Conservation (phyloP, 2,888 invertebrate genomes). For the Cantharis nigra region DNA sequence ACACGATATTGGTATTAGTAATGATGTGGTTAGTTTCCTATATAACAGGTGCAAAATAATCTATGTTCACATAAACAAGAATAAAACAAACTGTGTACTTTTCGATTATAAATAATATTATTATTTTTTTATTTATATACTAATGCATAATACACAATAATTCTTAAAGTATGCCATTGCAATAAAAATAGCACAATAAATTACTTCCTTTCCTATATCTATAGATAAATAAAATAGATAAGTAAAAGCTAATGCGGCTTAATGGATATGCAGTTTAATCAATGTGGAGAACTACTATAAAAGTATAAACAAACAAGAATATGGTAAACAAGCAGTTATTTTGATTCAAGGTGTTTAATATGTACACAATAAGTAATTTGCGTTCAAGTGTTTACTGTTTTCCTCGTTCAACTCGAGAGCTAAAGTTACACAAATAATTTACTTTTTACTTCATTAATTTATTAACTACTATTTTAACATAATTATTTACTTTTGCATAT, state of each 20-base stretch:
- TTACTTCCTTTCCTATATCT: background rate
- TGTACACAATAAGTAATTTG: background rate
- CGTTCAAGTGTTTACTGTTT: background rate
- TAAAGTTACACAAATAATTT: background rate
- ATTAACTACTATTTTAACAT: background rate
- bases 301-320: slow-evolving; percentile 2
- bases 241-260: background rate
- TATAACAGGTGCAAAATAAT: slow-evolving; percentile 7
- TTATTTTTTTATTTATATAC: background rate
- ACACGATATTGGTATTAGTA: background rate
- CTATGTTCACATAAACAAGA: background rate
- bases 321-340: background rate
- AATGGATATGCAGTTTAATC: background rate
- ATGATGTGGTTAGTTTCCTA: background rate
- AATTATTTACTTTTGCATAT: background rate
- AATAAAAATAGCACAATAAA: background rate
- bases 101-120: background rate
- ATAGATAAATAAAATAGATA: background rate
- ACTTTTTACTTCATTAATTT: background rate
- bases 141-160: background rate
- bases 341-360: background rate
- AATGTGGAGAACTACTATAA: background rate
- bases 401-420: background rate
- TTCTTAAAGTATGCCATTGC: background rate
- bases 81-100: background rate